phyloP scores from a whole-genome alignment of 2,113 vertebrate species.

The Sinocyclocheilus anophthalmus region DNA sequence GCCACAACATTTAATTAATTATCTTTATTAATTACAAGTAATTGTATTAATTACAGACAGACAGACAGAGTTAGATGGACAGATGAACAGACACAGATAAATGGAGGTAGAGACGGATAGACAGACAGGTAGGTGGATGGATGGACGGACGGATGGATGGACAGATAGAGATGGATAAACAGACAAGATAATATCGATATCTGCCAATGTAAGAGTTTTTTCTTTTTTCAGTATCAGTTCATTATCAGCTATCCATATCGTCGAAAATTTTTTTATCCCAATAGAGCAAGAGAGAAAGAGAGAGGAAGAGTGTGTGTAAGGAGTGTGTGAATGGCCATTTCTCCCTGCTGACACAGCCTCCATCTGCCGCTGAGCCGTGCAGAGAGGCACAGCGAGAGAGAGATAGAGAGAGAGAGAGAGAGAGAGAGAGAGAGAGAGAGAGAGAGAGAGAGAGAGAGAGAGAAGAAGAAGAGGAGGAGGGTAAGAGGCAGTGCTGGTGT shows the following conservation, averaged over 20 bases:
- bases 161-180: neutral
- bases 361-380: conserved; percentile 94
- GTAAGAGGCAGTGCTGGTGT: conserved; percentile 37
- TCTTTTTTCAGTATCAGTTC: neutral
- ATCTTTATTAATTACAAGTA: too few relatives aligned
- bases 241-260: neutral
- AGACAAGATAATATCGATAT: neutral
- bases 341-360: conserved; percentile 95
- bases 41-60: neutral
- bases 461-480: conserved; percentile 22
- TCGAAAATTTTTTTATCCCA: neutral
- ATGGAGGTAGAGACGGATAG: neutral
- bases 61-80: too few relatives aligned
- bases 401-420: conserved; percentile 45
- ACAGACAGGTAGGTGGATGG: neutral
- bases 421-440: conserved; percentile 46
- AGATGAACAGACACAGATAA: neutral
- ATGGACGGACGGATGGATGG: neutral
- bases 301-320: conserved; percentile 50
- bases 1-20: neutral
- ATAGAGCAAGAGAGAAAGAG: conserved; percentile 43
- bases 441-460: conserved; percentile 31
- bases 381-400: conserved; percentile 45
- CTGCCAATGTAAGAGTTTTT: conserved; percentile 3
- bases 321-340: conserved; percentile 90